Base-by-base conservation (phyloP, 2,113 vertebrate species). In the Halichoeres trimaculatus region DNA sequence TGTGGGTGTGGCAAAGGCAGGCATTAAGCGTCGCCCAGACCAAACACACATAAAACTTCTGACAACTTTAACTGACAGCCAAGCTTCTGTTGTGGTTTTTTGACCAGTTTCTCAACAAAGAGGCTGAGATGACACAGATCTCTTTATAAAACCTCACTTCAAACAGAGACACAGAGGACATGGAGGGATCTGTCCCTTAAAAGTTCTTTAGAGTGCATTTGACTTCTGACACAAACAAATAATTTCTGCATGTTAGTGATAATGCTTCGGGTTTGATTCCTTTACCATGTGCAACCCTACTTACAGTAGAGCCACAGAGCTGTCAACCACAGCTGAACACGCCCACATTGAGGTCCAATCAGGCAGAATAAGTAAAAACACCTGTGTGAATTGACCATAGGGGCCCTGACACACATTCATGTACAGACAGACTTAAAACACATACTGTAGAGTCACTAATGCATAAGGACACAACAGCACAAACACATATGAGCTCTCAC, bases 341-440 rank as follows among this genome's bases (percentile, higher is more conserved):
- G 11, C 41, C 71, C 76, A 50, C 71, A 19, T 4, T 14, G 34
- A 52, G 20, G 57, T 78, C 59, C 67, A 65, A 55, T 79, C 70
- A 69, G 65, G 76, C 78, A 64, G 83, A 87, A 86, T 84, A 78
- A 87, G 74, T 70, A 72, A 34, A 67, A 81, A 62, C 86, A 88
- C 80, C 86, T 88, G 81, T 48, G 52, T 45, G 55, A 63, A 65
- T 17, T 35, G 11, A 66, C 20, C 22, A 2, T 43, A 38, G 8
- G 24, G 19, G 22, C 65, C 58, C 10, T 17, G 55, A 38, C 34
- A 0, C 52, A 16, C n/a, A 36, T 62, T 76, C 69, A 8, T 60
- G 76, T 63, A 51, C 38, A 67, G 80, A 64, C 74, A 61, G 30
- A 57, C 66, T 53, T 36, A 41, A 53, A 65, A 66, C 60, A 56